Base-by-base conservation (phyloP, 2,797 vertebrate species). In the Telmatherina bonti region DNA sequence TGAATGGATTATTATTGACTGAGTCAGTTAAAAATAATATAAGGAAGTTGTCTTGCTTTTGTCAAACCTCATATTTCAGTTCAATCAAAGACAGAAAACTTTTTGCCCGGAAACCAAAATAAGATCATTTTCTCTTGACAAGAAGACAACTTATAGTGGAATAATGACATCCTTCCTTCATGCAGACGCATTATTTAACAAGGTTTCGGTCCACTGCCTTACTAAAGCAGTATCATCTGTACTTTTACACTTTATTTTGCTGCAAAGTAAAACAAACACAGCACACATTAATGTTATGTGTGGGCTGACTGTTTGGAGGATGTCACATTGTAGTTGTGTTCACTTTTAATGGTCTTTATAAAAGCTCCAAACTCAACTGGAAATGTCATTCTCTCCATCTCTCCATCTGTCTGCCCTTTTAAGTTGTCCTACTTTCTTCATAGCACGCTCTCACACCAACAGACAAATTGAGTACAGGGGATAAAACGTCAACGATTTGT, bases 261-360 rank as follows among this genome's bases (percentile, higher is more conserved):
- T 33, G 1, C 45, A 7, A 72, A 62, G 38, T 67, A 60, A 74
- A 41, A 74, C 22, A 60, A 65, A 63, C 62, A 35, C 60, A 59
- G 68, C 31, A 7, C 24, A 78, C 35, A 67, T 63, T 55, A 49
- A 22, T 49, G 27, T 27, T 52, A 11, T 33, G 63, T 71, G 70
- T 64, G 41, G 81, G 72, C 65, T 67, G 68, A 43, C 59, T 27
- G 55, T 72, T 63, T 72, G n/a, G 22, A 63, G 60, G 52, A 63
- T 62, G 49, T 70, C 16, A 27, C 38, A 35, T 75, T 53, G 55
- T n/a, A 24, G 45, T 38, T 57, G 26, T 66, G 13, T 61, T 85
- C 29, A 67, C 47, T 73, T 78, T 76, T 85, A 80, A 81, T 75
- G 67, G 47, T 74, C 74, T 74, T 56, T 58, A 72, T 45, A 77